Evolutionary conservation across 2,888 invertebrate species (phyloP).

Genomic region (Apeira syringaria): DNA sequence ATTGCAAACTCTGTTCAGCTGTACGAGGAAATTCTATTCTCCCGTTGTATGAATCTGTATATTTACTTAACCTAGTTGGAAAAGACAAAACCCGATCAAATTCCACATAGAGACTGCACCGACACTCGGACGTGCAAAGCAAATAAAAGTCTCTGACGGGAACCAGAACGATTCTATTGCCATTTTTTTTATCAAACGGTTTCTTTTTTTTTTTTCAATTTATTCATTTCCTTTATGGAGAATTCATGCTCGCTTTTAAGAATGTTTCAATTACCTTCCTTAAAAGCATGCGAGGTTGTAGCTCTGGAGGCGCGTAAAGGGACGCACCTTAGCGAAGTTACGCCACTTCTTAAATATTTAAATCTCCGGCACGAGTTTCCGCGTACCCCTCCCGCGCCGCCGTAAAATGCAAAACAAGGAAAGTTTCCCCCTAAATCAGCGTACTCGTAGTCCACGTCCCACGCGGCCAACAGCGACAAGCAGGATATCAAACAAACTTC

Average conservation of each 20-base stretch:
- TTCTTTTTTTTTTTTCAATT: no score
- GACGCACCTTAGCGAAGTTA: slow-evolving; percentile 65
- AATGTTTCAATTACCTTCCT: slow-evolving; percentile 48
- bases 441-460: slow-evolving; percentile 53
- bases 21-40: slow-evolving; percentile 55
- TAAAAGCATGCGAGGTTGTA: slow-evolving; percentile 47
- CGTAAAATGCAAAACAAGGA: slow-evolving; percentile 77
- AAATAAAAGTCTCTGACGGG: slow-evolving; percentile 57
- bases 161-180: slow-evolving; percentile 51
- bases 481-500: slow-evolving; percentile 73
- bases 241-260: slow-evolving; percentile 31
- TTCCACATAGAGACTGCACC: slow-evolving; percentile 48
- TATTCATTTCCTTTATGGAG: slow-evolving; percentile 32
- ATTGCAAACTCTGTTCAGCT: slow-evolving; percentile 58
- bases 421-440: slow-evolving; percentile 76
- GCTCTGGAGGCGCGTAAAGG: slow-evolving; percentile 61
- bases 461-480: slow-evolving; percentile 50
- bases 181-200: slow-evolving; percentile 36
- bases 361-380: slow-evolving; percentile 73
- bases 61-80: slow-evolving; percentile 75
- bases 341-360: slow-evolving; percentile 74
- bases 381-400: slow-evolving; percentile 41
- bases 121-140: slow-evolving; percentile 49
- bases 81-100: slow-evolving; percentile 48
- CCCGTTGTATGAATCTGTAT: slow-evolving; percentile 59